phyloP scores from a whole-genome alignment of 2,113 vertebrate genomes.

The Cricetomys ansorgei region DNA sequence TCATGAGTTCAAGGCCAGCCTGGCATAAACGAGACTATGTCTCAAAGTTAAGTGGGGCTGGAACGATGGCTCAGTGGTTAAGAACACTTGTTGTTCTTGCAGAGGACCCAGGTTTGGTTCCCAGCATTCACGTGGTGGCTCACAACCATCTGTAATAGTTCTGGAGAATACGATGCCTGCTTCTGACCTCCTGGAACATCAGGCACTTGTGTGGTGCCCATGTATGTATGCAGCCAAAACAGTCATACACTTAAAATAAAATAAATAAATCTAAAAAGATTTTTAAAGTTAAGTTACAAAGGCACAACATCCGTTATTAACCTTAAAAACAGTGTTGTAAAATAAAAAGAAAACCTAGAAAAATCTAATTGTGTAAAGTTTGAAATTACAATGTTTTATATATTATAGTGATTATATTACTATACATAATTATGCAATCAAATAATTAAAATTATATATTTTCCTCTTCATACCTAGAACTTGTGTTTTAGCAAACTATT shows the following conservation, averaged over 20 bases:
- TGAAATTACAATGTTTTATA: background rate
- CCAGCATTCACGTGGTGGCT: background rate
- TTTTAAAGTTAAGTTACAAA: background rate
- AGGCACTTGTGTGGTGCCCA: background rate
- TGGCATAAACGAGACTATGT: background rate
- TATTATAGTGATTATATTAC: background rate
- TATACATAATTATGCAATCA: background rate
- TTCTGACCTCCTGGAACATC: background rate
- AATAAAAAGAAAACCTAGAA: constrained; percentile 20
- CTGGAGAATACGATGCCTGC: background rate
- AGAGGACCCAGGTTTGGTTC: background rate
- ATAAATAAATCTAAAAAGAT: background rate
- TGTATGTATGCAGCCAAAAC: background rate
- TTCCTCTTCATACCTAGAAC: constrained; percentile 10
- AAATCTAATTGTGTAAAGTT: constrained; percentile 18
- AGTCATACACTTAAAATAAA: background rate
- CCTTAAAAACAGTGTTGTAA: background rate
- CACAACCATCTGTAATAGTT: background rate
- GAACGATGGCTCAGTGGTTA: background rate
- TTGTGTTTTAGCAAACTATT: background rate
- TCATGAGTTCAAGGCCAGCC: background rate
- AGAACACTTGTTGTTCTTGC: background rate
- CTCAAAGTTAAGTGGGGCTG: background rate
- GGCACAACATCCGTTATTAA: background rate
- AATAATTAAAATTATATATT: background rate